Percentiles rank a stretch among this genome's conserved stretches.
Evolutionary conservation across 2,888 invertebrate species (phyloP).

Genomic region (Ypsolopha sequella): DNA sequence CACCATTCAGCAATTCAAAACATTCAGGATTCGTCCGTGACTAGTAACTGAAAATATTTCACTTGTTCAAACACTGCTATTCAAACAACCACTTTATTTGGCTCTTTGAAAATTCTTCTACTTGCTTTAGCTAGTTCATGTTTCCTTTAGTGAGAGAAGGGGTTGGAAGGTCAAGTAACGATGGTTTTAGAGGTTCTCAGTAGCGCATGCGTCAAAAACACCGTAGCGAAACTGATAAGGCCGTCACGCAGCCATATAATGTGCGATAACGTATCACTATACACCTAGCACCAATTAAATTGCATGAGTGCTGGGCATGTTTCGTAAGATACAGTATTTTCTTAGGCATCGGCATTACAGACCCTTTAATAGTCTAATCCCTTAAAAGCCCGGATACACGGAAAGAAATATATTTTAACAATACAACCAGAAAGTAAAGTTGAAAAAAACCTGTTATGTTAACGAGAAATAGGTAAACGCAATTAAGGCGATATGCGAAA

Average conservation of each 20-base stretch:
- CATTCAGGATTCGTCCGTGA: conserved; percentile 27
- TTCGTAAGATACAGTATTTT: background rate
- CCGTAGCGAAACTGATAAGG: conserved; percentile 28
- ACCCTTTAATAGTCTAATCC: too few relatives aligned
- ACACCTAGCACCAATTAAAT: conserved; percentile 28
- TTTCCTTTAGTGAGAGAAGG: background rate
- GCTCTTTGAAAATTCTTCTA: background rate
- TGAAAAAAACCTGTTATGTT: too few relatives aligned
- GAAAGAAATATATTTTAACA: too few relatives aligned
- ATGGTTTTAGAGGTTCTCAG: background rate
- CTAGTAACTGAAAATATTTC: conserved; percentile 45
- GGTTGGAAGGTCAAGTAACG: background rate
- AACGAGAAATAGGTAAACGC: too few relatives aligned
- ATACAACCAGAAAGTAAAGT: too few relatives aligned
- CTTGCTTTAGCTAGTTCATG: background rate
- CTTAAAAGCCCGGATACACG: too few relatives aligned
- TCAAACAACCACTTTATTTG: conserved; percentile 5
- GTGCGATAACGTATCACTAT: conserved; percentile 37
- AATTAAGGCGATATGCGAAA: too few relatives aligned
- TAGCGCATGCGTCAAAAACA: conserved; percentile 15
- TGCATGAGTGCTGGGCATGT: conserved; percentile 25
- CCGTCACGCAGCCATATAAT: conserved; percentile 20
- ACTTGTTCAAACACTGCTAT: conserved; percentile 34
- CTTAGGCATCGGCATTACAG: too few relatives aligned
- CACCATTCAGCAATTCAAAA: conserved; percentile 41